phyloP scores from a whole-genome alignment of 2,113 vertebrate genomes.

The Aegithalos caudatus region DNA sequence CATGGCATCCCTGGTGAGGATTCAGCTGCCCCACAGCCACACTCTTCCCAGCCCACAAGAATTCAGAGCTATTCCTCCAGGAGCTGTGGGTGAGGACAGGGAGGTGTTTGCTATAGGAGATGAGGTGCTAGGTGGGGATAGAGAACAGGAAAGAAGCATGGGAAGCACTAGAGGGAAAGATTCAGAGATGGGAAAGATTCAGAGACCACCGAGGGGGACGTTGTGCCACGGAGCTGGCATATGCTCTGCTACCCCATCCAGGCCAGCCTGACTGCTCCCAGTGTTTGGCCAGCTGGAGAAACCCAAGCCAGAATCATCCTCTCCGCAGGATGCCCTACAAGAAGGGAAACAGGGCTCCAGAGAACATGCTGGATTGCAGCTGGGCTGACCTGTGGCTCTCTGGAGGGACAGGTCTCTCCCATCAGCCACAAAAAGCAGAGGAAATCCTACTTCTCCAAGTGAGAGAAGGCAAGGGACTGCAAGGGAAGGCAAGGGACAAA shows the following conservation, averaged over 20 bases:
- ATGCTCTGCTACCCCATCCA: not conserved
- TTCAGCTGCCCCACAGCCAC: fast-evolving
- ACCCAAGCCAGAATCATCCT: not conserved
- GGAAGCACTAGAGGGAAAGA: not conserved
- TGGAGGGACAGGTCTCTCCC: not conserved
- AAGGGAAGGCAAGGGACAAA: no score
- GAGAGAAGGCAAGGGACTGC: not conserved
- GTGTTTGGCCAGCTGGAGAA: not conserved
- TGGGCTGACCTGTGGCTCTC: not conserved
- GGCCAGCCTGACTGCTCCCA: not conserved
- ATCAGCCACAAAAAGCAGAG: not conserved
- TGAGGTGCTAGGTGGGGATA: not conserved
- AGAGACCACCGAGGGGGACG: fast-evolving
- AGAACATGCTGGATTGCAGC: not conserved
- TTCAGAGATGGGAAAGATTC: not conserved
- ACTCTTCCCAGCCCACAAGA: not conserved
- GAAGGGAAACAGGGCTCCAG: not conserved
- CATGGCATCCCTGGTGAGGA: fast-evolving
- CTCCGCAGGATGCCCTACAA: not conserved
- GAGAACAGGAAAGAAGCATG: not conserved
- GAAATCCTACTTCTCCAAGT: not conserved
- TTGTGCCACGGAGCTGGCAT: fast-evolving
- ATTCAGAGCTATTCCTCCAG: fast-evolving
- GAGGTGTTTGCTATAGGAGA: not conserved
- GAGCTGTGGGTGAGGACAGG: not conserved